Conservation (phyloP, 2,888 invertebrate genomes). For the Campaea margaritaria region DNA sequence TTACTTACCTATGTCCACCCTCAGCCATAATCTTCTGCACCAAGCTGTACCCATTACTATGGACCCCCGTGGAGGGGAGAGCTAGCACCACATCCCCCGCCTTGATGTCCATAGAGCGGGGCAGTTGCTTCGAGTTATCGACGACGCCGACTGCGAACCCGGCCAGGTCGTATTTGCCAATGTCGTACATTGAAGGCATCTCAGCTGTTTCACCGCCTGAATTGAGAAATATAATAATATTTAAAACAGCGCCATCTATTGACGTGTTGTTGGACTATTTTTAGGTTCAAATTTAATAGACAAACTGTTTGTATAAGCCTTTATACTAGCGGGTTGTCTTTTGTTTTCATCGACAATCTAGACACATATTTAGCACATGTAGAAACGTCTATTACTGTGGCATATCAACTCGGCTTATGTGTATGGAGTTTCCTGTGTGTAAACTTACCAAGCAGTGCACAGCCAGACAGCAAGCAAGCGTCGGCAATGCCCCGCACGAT, state of each 20-base stretch:
- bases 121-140: constrained; percentile 89
- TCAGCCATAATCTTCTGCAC: constrained; percentile 91
- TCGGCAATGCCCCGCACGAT: constrained; percentile 95
- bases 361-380: too few relatives aligned
- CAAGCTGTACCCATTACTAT: constrained; percentile 97
- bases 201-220: constrained; percentile 97
- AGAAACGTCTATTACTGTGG: too few relatives aligned
- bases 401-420: too few relatives aligned
- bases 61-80: constrained; percentile 95
- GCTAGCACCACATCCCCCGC: constrained; percentile 94
- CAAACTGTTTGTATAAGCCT: too few relatives aligned
- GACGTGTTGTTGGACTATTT: too few relatives aligned
- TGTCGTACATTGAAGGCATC: constrained; percentile 97
- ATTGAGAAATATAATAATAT: background rate
- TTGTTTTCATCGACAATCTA: too few relatives aligned
- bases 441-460: constrained; percentile 95
- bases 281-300: too few relatives aligned
- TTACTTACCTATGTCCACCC: constrained; percentile 84
- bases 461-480: constrained; percentile 94
- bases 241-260: too few relatives aligned
- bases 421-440: too few relatives aligned
- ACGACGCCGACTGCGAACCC: constrained; percentile 98
- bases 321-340: too few relatives aligned
- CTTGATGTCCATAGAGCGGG: constrained; percentile 87
- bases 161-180: constrained; percentile 96